Evolutionary conservation across 92 coral and sea anemone species (phyloP).

Genomic region (Porites lobata): DNA sequence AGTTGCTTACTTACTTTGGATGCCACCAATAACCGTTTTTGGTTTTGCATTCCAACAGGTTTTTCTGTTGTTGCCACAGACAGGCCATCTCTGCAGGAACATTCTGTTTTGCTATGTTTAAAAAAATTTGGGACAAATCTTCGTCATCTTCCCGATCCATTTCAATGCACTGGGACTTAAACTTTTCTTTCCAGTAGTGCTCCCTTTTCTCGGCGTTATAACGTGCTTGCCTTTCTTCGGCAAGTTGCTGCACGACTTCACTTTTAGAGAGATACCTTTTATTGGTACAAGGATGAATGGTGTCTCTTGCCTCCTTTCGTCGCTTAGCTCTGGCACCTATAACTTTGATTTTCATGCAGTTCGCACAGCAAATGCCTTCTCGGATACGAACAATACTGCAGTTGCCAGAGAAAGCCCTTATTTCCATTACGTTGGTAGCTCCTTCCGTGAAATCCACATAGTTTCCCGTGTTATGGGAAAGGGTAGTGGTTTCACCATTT

Average conservation of each 20-base stretch:
- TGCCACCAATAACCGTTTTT: constrained; percentile 48
- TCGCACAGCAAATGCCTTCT: constrained; percentile 42
- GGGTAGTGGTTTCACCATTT: constrained; percentile 7
- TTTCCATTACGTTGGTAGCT: not conserved
- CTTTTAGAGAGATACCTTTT: constrained; percentile 33
- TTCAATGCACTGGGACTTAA: constrained; percentile 23
- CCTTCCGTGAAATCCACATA: not conserved
- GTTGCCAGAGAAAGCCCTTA: constrained; percentile 15
- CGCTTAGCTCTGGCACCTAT: not conserved
- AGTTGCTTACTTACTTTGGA: constrained; percentile 20
- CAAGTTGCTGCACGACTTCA: constrained; percentile 40
- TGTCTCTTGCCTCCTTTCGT: constrained; percentile 5
- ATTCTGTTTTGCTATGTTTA: not conserved
- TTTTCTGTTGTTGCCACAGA: constrained; percentile 51
- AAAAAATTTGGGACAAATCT: constrained; percentile 32
- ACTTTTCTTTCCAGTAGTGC: constrained; percentile 50
- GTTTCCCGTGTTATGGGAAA: constrained; percentile 13
- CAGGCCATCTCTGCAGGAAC: constrained; percentile 31
- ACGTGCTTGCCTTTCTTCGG: constrained; percentile 25
- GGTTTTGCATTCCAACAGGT: constrained; percentile 11
- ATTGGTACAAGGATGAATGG: constrained; percentile 15
- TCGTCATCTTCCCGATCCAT: constrained; percentile 40
- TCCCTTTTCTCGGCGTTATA: constrained; percentile 34
- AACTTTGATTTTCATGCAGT: not conserved
- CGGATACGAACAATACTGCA: constrained; percentile 9